Evolutionary conservation across 1,140 invertebrate species (phyloP).

Genomic region (Drosophila parvula): DNA sequence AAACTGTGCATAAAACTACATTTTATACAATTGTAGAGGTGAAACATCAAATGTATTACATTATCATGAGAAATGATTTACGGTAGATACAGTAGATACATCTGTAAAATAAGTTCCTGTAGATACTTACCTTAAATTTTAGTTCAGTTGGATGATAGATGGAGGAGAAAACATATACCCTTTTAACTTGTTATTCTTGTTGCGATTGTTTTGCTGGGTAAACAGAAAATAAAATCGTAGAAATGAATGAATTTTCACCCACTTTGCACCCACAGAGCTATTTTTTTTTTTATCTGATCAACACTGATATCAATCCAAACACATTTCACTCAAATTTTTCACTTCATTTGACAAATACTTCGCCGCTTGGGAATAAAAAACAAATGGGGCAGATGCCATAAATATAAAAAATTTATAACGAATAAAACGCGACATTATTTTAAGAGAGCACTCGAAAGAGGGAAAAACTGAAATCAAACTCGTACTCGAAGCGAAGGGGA

Average conservation of each 20-base stretch:
- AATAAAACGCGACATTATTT: slow-evolving; percentile 31
- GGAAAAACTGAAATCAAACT: slow-evolving; percentile 4
- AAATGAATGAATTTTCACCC: neutral
- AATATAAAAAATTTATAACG: slow-evolving; percentile 39
- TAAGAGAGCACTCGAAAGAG: neutral
- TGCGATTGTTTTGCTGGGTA: neutral
- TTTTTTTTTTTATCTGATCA: neutral
- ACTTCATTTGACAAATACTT: slow-evolving; percentile 30
- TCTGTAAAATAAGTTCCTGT: too few species aligned
- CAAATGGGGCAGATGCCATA: slow-evolving; percentile 56
- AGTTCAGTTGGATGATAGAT: neutral
- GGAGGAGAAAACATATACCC: neutral
- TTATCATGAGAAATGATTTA: too few species aligned
- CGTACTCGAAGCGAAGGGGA: neutral
- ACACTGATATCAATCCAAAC: neutral
- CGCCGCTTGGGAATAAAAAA: slow-evolving; percentile 34
- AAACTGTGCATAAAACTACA: neutral
- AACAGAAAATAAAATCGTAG: neutral
- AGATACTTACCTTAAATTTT: neutral
- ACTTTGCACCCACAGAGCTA: neutral
- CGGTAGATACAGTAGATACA: too few species aligned
- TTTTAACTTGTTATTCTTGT: neutral
- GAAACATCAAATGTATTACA: too few species aligned
- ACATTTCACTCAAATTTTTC: slow-evolving; percentile 15
- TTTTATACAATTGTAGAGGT: neutral